Conservation (phyloP, 2,113 vertebrate genomes). For the Pitta sordida region DNA sequence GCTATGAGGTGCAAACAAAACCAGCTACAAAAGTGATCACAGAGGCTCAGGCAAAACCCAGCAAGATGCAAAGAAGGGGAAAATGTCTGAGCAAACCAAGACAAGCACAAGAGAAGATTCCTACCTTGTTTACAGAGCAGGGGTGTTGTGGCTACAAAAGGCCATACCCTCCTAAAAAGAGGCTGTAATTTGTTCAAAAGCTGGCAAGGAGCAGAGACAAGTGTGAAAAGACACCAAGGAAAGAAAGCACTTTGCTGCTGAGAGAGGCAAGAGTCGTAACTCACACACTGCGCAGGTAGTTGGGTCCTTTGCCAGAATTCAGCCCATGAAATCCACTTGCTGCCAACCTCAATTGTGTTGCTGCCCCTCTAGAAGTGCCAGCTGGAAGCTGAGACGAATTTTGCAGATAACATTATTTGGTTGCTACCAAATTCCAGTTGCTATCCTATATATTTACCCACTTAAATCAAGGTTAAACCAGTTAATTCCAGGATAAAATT, state of each 20-base stretch:
- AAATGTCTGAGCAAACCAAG: neutral
- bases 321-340: neutral
- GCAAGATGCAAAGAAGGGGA: neutral
- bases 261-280: neutral
- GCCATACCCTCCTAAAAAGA: neutral
- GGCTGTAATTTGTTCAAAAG: neutral
- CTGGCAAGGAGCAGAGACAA: neutral
- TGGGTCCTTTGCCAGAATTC: neutral
- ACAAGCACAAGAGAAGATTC: neutral
- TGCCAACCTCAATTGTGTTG: neutral
- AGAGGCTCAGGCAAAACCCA: neutral
- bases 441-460: neutral
- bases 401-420: neutral
- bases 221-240: neutral
- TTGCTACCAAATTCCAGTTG: neutral
- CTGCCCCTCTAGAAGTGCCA: neutral
- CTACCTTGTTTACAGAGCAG: neutral
- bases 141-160: neutral
- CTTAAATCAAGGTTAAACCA: slow-evolving; percentile 18
- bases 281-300: neutral
- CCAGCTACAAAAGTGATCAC: neutral
- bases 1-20: neutral
- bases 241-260: neutral
- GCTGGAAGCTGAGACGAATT: neutral
- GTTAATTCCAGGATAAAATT: neutral